Evolutionary conservation across 1,140 invertebrate genomes (phyloP).

Genomic region (Papilio xuthus): DNA sequence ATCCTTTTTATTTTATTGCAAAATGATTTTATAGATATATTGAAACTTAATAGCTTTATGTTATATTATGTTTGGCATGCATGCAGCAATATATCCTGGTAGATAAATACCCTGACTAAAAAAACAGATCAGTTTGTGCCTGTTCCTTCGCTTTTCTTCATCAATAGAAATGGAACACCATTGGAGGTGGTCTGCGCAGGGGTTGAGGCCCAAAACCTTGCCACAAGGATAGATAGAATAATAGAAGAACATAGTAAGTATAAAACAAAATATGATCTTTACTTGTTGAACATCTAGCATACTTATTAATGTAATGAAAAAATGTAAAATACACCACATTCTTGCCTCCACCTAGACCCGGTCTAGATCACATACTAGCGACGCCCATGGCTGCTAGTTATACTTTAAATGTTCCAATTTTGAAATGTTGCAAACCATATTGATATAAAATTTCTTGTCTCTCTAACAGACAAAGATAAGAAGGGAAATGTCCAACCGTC

Average conservation of each 20-base stretch:
- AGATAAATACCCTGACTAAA: conserved; percentile 45
- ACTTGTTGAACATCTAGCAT: no score
- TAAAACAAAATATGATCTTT: no score
- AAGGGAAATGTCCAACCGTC: conserved; percentile 53
- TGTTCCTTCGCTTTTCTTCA: conserved; percentile 93
- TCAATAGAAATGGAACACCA: conserved; percentile 88
- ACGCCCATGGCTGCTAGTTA: no score
- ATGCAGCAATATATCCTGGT: not conserved
- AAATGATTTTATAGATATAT: not conserved
- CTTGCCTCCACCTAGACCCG: no score
- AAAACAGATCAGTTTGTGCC: conserved; percentile 89
- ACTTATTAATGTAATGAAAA: no score
- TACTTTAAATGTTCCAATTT: no score
- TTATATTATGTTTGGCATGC: no score
- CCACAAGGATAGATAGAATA: conserved; percentile 76
- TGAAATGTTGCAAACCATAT: no score
- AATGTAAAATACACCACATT: no score
- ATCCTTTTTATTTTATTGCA: conserved; percentile 81
- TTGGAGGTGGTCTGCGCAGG: conserved; percentile 88
- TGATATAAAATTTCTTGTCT: conserved; percentile 30
- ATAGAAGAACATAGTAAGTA: conserved; percentile 66
- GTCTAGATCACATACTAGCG: no score
- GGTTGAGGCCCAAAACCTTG: conserved; percentile 75
- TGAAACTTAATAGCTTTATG: no score
- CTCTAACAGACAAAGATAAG: conserved; percentile 52